Evolutionary conservation across 2,113 vertebrate species (phyloP).

Genomic region (Serilophus lunatus): DNA sequence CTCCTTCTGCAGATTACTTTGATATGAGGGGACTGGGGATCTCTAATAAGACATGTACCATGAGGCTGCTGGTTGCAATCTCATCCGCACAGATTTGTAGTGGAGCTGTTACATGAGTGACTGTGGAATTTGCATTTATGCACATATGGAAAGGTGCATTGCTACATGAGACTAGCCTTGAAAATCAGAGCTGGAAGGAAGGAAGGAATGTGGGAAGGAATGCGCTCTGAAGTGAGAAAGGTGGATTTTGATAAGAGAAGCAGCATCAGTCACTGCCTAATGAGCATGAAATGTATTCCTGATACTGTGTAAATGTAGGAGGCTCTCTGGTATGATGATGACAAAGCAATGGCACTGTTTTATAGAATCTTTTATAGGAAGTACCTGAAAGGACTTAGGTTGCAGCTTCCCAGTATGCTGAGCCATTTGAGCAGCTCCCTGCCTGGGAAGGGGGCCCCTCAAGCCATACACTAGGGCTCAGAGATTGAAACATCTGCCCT

Average conservation of each 20-base stretch:
- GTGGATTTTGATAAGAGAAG: not conserved
- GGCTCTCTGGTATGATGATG: not conserved
- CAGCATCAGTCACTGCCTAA: not conserved
- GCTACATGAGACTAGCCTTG: not conserved
- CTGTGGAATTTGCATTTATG: not conserved
- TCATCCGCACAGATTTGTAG: not conserved
- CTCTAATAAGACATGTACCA: not conserved
- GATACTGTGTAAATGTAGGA: accelerated
- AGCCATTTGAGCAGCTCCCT: not conserved
- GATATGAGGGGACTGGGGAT: not conserved
- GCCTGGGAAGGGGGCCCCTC: not conserved
- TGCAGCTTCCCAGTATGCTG: not conserved
- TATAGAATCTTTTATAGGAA: not conserved
- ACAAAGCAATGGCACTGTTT: not conserved
- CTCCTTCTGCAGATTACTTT: not conserved
- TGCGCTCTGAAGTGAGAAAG: not conserved
- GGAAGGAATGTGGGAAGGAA: not conserved
- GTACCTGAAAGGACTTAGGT: not conserved
- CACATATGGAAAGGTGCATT: not conserved
- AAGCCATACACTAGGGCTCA: accelerated
- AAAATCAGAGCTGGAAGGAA: not conserved
- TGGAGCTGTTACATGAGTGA: not conserved
- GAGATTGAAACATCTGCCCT: not conserved
- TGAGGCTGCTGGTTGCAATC: not conserved
- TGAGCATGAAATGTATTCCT: not conserved